Percentiles rank a stretch among this genome's conserved stretches.
Evolutionary conservation across 2,888 invertebrate genomes (phyloP).

Genomic region (Leptogaster cylindrica): DNA sequence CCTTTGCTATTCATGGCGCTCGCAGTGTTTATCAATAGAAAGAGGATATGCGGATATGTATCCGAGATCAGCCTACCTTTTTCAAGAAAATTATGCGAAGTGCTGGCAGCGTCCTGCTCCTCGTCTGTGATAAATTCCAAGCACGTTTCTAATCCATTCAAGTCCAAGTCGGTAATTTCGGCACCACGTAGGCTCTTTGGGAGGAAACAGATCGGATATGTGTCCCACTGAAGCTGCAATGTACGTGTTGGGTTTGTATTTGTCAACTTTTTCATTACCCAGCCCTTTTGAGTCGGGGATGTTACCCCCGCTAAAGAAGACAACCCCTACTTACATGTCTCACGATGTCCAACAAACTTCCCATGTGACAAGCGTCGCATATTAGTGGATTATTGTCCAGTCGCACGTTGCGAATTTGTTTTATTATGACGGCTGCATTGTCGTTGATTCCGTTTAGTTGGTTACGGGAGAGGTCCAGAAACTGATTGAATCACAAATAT

Average conservation of each 20-base stretch:
- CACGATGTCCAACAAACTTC: conserved; percentile 61
- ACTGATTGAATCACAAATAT: conserved; percentile 53
- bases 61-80: conserved; percentile 58
- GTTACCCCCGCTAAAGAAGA: not conserved
- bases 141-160: conserved; percentile 59
- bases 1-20: conserved; percentile 28
- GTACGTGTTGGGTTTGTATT: conserved; percentile 24
- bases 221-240: conserved; percentile 60
- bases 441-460: conserved; percentile 67
- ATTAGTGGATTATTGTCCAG: conserved; percentile 62
- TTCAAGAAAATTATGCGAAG: conserved; percentile 64
- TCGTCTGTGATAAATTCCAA: conserved; percentile 62
- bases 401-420: conserved; percentile 60
- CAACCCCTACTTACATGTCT: conserved; percentile 57
- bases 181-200: conserved; percentile 61
- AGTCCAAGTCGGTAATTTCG: conserved; percentile 60
- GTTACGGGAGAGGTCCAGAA: conserved; percentile 78
- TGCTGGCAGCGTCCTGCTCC: conserved; percentile 64
- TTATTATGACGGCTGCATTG: conserved; percentile 58
- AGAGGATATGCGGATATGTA: not conserved
- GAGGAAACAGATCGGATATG: conserved; percentile 61
- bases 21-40: conserved; percentile 26
- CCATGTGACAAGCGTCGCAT: conserved; percentile 62
- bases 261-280: not conserved
- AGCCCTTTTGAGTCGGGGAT: not conserved